A percentile compares a stretch with the other conserved stretches of the same genome.
These are phyloP conservation scores for Numenius phaeopus DNA, from an alignment of 2,797 vertebrate genomes.

Conservation along the genomic window DNA sequence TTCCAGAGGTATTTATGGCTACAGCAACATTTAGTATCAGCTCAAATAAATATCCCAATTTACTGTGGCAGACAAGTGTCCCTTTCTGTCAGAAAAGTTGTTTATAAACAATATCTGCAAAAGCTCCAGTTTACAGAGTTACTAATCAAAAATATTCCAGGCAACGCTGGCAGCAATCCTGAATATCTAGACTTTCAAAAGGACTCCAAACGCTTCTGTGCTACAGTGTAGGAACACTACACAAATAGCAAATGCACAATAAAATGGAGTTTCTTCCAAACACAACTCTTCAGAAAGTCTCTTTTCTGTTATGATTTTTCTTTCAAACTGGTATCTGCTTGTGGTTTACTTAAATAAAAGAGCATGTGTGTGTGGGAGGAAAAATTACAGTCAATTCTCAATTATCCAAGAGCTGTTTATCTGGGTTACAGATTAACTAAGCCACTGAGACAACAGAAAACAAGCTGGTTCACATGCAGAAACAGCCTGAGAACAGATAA, in stretches of 20 bases:
- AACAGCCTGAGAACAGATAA: neutral
- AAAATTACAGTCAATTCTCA: conserved; percentile 39
- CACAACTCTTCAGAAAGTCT: neutral
- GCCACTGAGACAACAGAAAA: conserved; percentile 26
- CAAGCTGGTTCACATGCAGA: conserved; percentile 19
- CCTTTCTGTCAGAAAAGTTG: neutral
- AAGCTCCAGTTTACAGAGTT: neutral
- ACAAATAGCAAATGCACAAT: neutral
- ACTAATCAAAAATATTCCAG: neutral
- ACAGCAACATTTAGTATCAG: neutral
- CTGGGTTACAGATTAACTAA: conserved; percentile 62
- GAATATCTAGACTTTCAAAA: neutral
- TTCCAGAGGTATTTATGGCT: neutral
- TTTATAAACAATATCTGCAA: neutral
- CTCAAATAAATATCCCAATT: neutral
- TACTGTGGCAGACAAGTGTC: neutral
- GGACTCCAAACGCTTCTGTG: neutral
- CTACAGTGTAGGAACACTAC: neutral
- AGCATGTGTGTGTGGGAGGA: conserved; percentile 18
- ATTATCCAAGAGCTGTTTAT: conserved; percentile 61
- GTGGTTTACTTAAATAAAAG: conserved; percentile 47
- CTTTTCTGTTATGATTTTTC: neutral
- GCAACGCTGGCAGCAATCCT: neutral
- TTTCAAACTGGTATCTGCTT: conserved; percentile 24
- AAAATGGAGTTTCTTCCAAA: neutral